Conservation (phyloP, 2,888 invertebrate species). For the Eulithis testata region DNA sequence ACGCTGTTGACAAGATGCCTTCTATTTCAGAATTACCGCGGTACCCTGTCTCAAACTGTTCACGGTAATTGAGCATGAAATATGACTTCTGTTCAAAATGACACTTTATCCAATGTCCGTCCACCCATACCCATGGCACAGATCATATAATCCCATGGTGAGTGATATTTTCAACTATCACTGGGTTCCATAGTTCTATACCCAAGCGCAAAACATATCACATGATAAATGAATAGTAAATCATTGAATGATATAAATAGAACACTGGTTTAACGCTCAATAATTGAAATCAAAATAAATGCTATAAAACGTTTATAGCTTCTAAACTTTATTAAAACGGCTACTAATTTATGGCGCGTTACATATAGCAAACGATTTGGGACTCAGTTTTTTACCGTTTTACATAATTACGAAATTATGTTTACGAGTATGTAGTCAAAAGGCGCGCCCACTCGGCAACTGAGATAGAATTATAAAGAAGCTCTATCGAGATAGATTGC, state of each 20-base stretch:
- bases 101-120: no score
- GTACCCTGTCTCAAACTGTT: no score
- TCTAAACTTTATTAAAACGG: conserved; percentile 72
- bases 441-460: conserved; percentile 69
- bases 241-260: conserved; percentile 71
- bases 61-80: no score
- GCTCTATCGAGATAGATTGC: conserved; percentile 71
- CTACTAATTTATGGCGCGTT: conserved; percentile 79
- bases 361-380: conserved; percentile 76
- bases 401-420: conserved; percentile 82
- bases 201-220: no score
- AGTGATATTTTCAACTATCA: no score
- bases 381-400: conserved; percentile 77
- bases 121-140: no score
- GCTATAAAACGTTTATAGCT: conserved; percentile 71
- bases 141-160: no score
- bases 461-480: conserved; percentile 66
- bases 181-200: no score
- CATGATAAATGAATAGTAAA: conserved; percentile 30
- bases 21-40: no score
- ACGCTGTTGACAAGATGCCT: no score
- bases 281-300: conserved; percentile 62
- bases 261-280: conserved; percentile 63
- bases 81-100: no score
- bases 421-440: conserved; percentile 65